A percentile compares a stretch with the other conserved stretches of the same genome.
These are phyloP conservation scores for Crioceris asparagi DNA, from an alignment of 2,888 invertebrate genomes.

Conservation along the genomic window DNA sequence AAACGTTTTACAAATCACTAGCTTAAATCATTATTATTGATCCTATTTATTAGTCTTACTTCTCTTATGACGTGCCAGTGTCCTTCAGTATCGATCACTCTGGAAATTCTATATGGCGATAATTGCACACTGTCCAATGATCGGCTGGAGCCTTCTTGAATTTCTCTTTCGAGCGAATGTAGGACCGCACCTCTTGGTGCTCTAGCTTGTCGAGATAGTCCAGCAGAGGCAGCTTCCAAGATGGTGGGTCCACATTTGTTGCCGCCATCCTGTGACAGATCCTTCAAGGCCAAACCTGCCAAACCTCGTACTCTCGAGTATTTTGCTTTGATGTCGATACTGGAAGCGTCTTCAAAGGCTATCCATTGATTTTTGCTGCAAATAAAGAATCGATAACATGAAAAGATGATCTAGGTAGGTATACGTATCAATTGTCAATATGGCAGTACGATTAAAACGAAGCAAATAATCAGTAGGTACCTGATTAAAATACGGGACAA, in stretches of 20 bases:
- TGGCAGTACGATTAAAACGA: no score
- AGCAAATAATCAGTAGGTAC: no score
- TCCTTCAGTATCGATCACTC: slow-evolving; percentile 63
- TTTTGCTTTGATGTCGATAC: slow-evolving; percentile 65
- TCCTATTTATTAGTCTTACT: no score
- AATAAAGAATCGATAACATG: slow-evolving; percentile 5
- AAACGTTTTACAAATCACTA: no score
- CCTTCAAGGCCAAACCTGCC: slow-evolving; percentile 57
- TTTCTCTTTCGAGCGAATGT: slow-evolving; percentile 53
- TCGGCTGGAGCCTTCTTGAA: slow-evolving; percentile 41
- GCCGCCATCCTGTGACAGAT: slow-evolving; percentile 39
- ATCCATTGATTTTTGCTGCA: slow-evolving; percentile 58
- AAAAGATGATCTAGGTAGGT: no score
- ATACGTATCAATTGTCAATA: no score
- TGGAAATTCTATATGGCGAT: slow-evolving; percentile 61
- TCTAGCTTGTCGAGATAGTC: slow-evolving; percentile 49
- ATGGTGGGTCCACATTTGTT: slow-evolving; percentile 46
- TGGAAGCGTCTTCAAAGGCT: slow-evolving; percentile 63
- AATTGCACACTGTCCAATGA: slow-evolving; percentile 51
- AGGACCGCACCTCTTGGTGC: slow-evolving; percentile 55
- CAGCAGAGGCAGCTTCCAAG: slow-evolving; percentile 39
- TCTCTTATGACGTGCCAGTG: slow-evolving; percentile 60
- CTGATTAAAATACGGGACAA: no score
- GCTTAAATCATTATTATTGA: no score
- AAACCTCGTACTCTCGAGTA: slow-evolving; percentile 60